Conservation (phyloP, 2,888 invertebrate species). For the Drosophila melanocephala region DNA sequence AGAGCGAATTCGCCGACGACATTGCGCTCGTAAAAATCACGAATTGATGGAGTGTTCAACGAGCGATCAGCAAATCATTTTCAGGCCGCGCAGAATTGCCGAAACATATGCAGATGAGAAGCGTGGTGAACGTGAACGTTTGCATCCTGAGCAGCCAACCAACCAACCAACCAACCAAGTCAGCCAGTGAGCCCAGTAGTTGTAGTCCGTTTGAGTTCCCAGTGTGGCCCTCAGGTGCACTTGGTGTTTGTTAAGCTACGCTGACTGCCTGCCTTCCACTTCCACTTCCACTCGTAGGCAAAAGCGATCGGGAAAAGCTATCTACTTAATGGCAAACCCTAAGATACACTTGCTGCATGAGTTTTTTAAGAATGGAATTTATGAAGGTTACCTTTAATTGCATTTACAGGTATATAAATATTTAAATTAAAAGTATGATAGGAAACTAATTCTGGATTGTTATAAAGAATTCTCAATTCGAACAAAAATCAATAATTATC, state of each 20-base stretch:
- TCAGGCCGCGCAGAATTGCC: constrained; percentile 78
- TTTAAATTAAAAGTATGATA: neutral
- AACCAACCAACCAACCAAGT: constrained; percentile 5
- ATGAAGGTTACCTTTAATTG: too few species aligned
- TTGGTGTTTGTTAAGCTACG: constrained; percentile 53
- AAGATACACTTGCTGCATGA: constrained; percentile 31
- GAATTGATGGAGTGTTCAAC: constrained; percentile 85
- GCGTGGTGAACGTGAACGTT: constrained; percentile 52
- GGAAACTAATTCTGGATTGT: neutral
- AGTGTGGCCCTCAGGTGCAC: constrained; percentile 72
- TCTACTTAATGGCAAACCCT: neutral
- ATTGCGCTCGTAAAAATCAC: constrained; percentile 85
- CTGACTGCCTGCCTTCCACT: constrained; percentile 37
- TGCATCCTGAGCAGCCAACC: constrained; percentile 58
- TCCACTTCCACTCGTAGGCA: constrained; percentile 29
- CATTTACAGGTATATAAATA: neutral
- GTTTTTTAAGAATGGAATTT: neutral
- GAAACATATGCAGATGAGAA: constrained; percentile 79
- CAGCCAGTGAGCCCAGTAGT: constrained; percentile 24
- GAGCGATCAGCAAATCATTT: constrained; percentile 84
- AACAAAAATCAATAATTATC: neutral
- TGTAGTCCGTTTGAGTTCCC: constrained; percentile 44
- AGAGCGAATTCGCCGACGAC: constrained; percentile 57
- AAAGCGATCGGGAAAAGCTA: constrained; percentile 5
- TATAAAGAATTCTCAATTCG: neutral